Conservation (phyloP, 2,888 invertebrate genomes). For the Clunio marinus region DNA sequence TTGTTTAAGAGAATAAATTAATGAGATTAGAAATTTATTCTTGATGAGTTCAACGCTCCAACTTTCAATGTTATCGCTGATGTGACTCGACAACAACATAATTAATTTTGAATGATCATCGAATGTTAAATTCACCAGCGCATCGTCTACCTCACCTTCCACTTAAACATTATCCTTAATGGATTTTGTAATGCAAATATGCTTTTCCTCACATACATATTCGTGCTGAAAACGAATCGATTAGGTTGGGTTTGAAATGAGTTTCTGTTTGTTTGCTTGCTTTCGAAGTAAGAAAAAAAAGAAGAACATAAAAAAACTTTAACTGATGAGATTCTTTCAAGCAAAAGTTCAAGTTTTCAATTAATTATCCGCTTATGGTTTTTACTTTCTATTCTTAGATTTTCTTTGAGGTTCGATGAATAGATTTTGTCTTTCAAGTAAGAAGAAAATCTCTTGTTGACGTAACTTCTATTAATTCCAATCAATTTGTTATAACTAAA, state of each 20-base stretch:
- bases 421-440: too few species aligned
- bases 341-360: too few species aligned
- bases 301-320: not conserved
- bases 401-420: too few species aligned
- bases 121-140: too few species aligned
- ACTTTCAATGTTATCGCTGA: not conserved
- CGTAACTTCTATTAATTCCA: too few species aligned
- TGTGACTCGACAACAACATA: conserved; percentile 2
- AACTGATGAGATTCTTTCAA: not conserved
- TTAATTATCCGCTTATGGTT: too few species aligned
- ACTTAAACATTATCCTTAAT: not conserved
- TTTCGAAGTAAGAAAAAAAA: not conserved
- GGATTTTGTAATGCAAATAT: conserved; percentile 9
- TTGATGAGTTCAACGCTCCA: not conserved
- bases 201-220: not conserved
- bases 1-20: not conserved
- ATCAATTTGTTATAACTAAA: too few species aligned
- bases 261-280: not conserved
- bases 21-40: not conserved
- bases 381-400: too few species aligned
- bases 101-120: conserved; percentile 13
- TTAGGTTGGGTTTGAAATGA: not conserved
- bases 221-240: not conserved
- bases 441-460: too few species aligned
- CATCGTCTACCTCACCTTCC: conserved; percentile 2